A percentile compares a stretch with the other conserved stretches of the same genome.
phyloP scores from a whole-genome alignment of 2,113 vertebrate species.

The Plectropomus leopardus region DNA sequence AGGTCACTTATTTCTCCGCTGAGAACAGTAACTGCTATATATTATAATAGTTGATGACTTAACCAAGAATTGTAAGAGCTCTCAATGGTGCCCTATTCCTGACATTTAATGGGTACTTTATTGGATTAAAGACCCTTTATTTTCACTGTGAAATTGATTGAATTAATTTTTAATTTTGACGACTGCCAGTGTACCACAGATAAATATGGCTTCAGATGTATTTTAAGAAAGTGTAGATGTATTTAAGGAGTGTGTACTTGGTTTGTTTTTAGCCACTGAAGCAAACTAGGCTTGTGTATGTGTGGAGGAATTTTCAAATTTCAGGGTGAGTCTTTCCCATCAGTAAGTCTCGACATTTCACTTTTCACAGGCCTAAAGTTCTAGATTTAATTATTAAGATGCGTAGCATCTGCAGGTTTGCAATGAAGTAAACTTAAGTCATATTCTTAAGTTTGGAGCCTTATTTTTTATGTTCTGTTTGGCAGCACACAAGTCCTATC shows the following conservation, averaged over 20 bases:
- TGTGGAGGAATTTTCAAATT: background rate
- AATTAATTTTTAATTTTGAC: conserved; percentile 42
- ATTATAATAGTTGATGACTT: conserved; percentile 31
- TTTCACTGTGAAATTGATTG: conserved; percentile 24
- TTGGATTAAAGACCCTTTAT: conserved; percentile 36
- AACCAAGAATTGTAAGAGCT: conserved; percentile 43
- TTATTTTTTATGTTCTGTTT: conserved; percentile 79
- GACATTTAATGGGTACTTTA: conserved; percentile 54
- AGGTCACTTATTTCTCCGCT: conserved; percentile 44
- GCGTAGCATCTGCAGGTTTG: background rate
- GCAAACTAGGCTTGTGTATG: background rate
- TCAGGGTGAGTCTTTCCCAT: background rate
- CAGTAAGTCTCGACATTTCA: background rate
- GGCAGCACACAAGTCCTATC: conserved; percentile 78
- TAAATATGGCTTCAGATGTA: conserved; percentile 16
- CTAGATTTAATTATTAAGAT: background rate
- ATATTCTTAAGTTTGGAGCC: conserved; percentile 88
- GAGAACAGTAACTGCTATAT: conserved; percentile 41
- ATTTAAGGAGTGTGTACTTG: background rate
- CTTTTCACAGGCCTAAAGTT: background rate
- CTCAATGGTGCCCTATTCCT: conserved; percentile 41
- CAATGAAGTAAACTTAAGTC: conserved; percentile 87
- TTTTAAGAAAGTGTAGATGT: background rate
- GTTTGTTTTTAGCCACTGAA: conserved; percentile 11
- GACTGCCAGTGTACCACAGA: background rate